A percentile compares a stretch with the other conserved stretches of the same genome.
Evolutionary conservation across 2,888 invertebrate species (phyloP).

Genomic region (Bombylius discolor): DNA sequence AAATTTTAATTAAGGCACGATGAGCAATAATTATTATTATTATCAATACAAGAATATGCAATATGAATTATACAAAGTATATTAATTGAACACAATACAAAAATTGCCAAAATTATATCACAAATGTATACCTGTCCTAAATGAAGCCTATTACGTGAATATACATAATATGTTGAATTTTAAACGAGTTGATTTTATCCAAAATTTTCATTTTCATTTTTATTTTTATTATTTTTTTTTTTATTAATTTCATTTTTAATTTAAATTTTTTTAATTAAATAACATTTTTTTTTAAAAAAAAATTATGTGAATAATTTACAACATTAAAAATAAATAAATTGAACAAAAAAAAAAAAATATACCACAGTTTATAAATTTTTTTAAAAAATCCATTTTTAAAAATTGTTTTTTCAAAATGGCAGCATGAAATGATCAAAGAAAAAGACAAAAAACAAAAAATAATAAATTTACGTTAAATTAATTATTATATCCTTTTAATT

Average conservation of each 20-base stretch:
- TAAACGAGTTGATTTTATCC: slow-evolving; percentile 6
- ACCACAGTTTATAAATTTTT: too few relatives aligned
- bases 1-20: slow-evolving; percentile 22
- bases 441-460: neutral
- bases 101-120: slow-evolving; percentile 36
- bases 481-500: neutral
- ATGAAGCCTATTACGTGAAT: slow-evolving; percentile 27
- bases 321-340: too few relatives aligned
- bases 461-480: too few relatives aligned
- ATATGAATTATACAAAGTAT: slow-evolving; percentile 35
- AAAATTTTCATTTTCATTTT: neutral
- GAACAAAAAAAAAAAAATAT: neutral
- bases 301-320: too few relatives aligned
- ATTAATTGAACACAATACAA: slow-evolving; percentile 36
- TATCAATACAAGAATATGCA: slow-evolving; percentile 31
- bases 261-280: neutral
- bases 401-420: slow-evolving; percentile 3
- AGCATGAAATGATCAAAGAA: slow-evolving; percentile 12
- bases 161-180: neutral
- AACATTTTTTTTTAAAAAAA: too few relatives aligned
- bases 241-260: neutral
- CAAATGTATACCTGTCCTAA: slow-evolving; percentile 38
- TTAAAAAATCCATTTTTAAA: too few relatives aligned
- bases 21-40: slow-evolving; percentile 19
- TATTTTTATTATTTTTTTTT: slow-evolving; percentile 1